Percentiles rank a stretch among this genome's conserved stretches.
These are phyloP conservation scores for Simalia tracyae DNA, from an alignment of 2,797 vertebrate species.

Conservation along the genomic window DNA sequence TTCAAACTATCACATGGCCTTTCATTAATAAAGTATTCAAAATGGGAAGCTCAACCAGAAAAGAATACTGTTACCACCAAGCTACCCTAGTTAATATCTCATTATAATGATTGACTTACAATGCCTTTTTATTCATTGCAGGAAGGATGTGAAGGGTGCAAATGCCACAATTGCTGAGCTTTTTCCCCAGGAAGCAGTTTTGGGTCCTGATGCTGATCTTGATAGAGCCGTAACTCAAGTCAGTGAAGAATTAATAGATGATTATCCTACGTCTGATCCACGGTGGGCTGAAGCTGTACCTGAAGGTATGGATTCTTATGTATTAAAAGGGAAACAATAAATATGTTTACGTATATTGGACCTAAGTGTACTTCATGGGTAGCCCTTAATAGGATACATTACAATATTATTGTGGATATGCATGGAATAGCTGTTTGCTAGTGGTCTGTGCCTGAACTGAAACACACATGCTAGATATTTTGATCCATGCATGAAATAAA, in stretches of 20 bases:
- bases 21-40: neutral
- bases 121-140: constrained; percentile 60
- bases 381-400: neutral
- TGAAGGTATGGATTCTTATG: constrained; percentile 78
- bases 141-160: constrained; percentile 85
- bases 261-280: constrained; percentile 94
- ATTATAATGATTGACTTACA: neutral
- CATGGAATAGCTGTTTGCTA: neutral
- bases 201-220: constrained; percentile 79
- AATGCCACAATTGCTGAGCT: constrained; percentile 84
- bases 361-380: neutral
- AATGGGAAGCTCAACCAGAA: neutral
- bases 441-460: neutral
- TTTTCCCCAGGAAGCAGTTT: constrained; percentile 76
- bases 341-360: neutral
- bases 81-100: neutral
- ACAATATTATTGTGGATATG: neutral
- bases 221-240: constrained; percentile 85
- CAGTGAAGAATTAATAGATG: constrained; percentile 89
- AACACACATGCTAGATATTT: neutral
- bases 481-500: neutral
- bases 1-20: neutral
- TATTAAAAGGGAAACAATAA: neutral
- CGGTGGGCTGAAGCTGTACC: constrained; percentile 96
- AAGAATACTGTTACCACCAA: neutral